Percentiles rank a stretch among this genome's conserved stretches.
phyloP scores from a whole-genome alignment of 37 sponge, comb jelly and placozoan genomes.

The Chondrilla cf. caribensis region DNA sequence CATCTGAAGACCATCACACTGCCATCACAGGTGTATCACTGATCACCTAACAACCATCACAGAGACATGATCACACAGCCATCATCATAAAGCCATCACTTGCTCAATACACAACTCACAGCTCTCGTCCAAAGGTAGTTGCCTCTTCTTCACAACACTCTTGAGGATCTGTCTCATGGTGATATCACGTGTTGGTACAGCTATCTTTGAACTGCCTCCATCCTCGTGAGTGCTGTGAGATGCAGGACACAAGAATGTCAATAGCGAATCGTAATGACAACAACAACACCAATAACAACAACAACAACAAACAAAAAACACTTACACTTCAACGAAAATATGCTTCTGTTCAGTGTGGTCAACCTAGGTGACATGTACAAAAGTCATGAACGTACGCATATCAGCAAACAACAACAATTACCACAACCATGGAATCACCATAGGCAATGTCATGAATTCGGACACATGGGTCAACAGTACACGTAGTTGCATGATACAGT shows the following conservation, averaged over 20 bases:
- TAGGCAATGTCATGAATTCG: too few relatives aligned
- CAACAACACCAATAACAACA: too few relatives aligned
- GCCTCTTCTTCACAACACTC: constrained; percentile 56
- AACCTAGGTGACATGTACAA: background rate
- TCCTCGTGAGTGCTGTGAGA: constrained; percentile 53
- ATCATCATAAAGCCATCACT: too few relatives aligned
- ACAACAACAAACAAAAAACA: too few relatives aligned
- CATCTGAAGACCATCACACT: too few relatives aligned
- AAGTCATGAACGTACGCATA: background rate
- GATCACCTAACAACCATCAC: too few relatives aligned
- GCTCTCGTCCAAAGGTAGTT: constrained; percentile 29
- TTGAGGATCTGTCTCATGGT: constrained; percentile 63
- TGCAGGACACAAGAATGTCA: background rate
- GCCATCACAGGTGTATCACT: too few relatives aligned
- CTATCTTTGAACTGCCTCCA: constrained; percentile 71
- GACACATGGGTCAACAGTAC: too few relatives aligned
- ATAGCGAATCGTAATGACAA: background rate
- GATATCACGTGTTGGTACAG: constrained; percentile 36
- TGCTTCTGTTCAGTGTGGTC: constrained; percentile 4
- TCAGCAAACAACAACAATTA: too few relatives aligned
- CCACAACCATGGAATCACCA: too few relatives aligned
- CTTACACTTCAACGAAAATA: constrained; percentile 11
- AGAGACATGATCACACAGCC: too few relatives aligned
- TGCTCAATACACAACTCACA: too few relatives aligned
- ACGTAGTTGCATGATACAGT: background rate